Conservation (phyloP, 1,140 invertebrate species). For the Drosophila lacteicornis region DNA sequence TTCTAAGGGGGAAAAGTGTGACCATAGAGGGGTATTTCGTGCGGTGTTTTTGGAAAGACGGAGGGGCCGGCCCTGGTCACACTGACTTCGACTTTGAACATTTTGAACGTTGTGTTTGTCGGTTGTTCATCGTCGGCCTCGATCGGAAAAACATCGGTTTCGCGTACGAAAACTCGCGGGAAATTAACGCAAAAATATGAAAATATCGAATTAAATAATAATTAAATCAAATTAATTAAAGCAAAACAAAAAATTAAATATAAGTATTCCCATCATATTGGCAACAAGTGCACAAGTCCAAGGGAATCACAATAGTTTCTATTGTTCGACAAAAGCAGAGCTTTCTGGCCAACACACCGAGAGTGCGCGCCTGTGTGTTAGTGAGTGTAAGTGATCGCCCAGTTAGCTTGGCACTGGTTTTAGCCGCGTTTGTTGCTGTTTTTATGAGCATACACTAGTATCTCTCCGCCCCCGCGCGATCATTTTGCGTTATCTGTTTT, state of each 20-base stretch:
- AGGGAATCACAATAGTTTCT: conserved; percentile 23
- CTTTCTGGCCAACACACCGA: conserved; percentile 23
- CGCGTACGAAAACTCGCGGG: conserved; percentile 3
- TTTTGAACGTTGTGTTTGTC: not conserved
- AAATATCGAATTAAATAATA: not conserved
- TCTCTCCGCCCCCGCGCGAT: conserved; percentile 36
- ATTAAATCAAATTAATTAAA: not conserved
- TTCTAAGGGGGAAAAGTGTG: too few species aligned
- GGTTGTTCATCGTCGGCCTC: too few species aligned
- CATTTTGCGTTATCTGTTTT: conserved; percentile 26
- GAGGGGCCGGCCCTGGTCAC: too few species aligned
- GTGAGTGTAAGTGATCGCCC: conserved; percentile 38
- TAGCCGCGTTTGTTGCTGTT: conserved; percentile 17
- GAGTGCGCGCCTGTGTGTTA: conserved; percentile 4
- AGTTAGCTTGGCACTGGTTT: conserved; percentile 25
- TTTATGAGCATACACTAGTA: not conserved
- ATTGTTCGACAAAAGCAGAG: conserved; percentile 31
- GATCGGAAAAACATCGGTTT: not conserved
- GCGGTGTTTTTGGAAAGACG: too few species aligned
- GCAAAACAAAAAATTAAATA: not conserved
- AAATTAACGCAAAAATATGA: not conserved
- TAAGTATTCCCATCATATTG: conserved; percentile 9
- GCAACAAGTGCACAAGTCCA: conserved; percentile 18
- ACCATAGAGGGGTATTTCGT: too few species aligned
- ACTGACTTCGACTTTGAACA: too few species aligned